phyloP scores from a whole-genome alignment of 2,797 vertebrate genomes.

The Ficedula albicollis region DNA sequence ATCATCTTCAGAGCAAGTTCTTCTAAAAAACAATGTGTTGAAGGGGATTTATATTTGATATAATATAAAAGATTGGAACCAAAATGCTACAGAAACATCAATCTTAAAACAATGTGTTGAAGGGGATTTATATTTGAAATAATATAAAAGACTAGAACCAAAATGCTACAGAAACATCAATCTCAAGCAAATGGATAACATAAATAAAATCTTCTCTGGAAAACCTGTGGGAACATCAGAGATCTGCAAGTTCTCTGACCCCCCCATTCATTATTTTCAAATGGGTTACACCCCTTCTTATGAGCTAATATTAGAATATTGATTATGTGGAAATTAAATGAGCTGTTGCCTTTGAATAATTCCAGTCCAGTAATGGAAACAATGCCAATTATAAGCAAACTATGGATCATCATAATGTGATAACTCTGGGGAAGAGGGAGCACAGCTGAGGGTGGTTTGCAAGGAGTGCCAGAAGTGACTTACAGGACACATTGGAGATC shows the following conservation, averaged over 20 bases:
- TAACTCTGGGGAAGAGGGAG: not conserved
- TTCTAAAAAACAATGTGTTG: not conserved
- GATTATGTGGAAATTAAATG: not conserved
- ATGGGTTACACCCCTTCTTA: not conserved
- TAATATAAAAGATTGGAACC: not conserved
- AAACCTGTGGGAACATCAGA: not conserved
- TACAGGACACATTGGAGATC: not conserved
- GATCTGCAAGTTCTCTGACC: not conserved
- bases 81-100: not conserved
- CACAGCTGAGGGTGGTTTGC: not conserved
- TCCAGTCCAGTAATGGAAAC: slow-evolving; percentile 6
- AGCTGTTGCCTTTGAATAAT: slow-evolving; percentile 19
- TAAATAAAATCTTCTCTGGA: not conserved
- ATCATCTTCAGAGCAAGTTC: not conserved
- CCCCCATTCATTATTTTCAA: not conserved
- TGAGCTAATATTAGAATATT: not conserved
- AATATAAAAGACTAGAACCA: not conserved
- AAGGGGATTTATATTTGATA: not conserved
- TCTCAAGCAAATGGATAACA: not conserved
- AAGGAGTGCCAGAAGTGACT: not conserved
- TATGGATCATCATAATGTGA: not conserved
- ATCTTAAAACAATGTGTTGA: not conserved
- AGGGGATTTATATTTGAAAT: not conserved
- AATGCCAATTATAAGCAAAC: not conserved
- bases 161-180: not conserved